Percentiles rank a stretch among this genome's conserved stretches.
These are phyloP conservation scores for Ceraclea dissimilis DNA, from an alignment of 2,888 invertebrate species.

Conservation along the genomic window DNA sequence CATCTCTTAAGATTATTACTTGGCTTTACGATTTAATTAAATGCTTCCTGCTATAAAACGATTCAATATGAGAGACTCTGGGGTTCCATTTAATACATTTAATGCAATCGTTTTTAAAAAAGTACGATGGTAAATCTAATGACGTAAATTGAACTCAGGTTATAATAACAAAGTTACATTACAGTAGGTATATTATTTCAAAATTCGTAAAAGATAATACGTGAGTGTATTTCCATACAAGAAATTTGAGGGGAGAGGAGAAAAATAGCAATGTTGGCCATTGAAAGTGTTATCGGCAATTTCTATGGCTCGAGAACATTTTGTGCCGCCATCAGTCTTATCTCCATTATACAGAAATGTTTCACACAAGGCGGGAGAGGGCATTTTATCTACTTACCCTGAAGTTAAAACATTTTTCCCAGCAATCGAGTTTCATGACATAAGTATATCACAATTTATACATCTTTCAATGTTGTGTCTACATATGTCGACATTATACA, in stretches of 20 bases:
- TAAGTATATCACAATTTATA: not conserved
- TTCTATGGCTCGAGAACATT: not conserved
- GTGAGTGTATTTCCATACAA: not conserved
- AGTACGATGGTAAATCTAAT: not conserved
- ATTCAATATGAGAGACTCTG: too few species aligned
- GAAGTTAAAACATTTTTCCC: not conserved
- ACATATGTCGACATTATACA: constrained; percentile 1
- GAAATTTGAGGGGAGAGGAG: constrained; percentile 1
- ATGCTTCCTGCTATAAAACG: too few species aligned
- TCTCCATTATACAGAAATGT: constrained; percentile 1
- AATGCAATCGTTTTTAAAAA: too few species aligned
- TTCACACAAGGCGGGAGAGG: not conserved
- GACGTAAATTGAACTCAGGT: not conserved
- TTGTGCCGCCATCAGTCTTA: constrained; percentile 1
- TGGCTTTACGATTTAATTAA: too few species aligned
- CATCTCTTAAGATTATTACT: too few species aligned
- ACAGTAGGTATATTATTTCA: not conserved
- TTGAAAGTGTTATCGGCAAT: constrained; percentile 2
- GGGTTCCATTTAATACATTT: too few species aligned
- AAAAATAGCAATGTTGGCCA: constrained; percentile 4
- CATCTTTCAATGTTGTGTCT: constrained; percentile 1
- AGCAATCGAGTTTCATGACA: not conserved
- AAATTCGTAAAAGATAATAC: not conserved
- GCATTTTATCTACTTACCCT: not conserved
- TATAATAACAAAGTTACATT: not conserved